Percentiles rank a stretch among this genome's conserved stretches.
Conservation (phyloP, 1,140 invertebrate species). For the Habropoda laboriosa region DNA sequence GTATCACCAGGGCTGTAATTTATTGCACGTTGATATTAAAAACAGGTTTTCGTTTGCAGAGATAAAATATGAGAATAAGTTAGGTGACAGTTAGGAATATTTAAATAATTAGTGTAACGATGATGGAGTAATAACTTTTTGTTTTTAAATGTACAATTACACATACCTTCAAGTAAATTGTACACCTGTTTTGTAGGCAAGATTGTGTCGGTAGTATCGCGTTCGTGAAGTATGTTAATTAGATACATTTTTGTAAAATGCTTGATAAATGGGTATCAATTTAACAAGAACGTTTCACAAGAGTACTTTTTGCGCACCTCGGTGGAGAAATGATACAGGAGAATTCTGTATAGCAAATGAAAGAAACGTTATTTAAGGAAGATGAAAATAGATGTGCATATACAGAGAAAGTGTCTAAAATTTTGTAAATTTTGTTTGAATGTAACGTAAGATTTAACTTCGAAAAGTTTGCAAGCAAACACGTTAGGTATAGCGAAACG, state of each 20-base stretch:
- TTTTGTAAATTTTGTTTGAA: too few species aligned
- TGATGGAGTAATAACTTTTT: neutral
- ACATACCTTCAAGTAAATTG: neutral
- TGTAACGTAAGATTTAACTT: too few species aligned
- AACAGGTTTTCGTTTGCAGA: neutral
- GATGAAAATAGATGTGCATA: neutral
- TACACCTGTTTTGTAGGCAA: too few species aligned
- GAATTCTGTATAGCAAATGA: neutral
- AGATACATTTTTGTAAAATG: neutral
- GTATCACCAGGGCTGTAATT: neutral
- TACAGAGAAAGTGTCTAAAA: too few species aligned
- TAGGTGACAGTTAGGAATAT: neutral
- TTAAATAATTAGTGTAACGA: neutral
- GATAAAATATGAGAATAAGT: neutral
- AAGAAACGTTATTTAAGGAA: neutral
- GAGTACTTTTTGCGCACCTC: too few species aligned
- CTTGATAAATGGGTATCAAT: neutral
- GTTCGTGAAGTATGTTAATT: neutral
- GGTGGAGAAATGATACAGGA: too few species aligned
- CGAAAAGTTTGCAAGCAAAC: too few species aligned
- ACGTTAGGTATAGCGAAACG: too few species aligned
- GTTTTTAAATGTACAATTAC: neutral
- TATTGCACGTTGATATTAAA: neutral
- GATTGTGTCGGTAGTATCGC: neutral
- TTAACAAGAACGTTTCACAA: too few species aligned